Base-by-base conservation (phyloP, 2,113 vertebrate genomes). In the Menidia beryllina region DNA sequence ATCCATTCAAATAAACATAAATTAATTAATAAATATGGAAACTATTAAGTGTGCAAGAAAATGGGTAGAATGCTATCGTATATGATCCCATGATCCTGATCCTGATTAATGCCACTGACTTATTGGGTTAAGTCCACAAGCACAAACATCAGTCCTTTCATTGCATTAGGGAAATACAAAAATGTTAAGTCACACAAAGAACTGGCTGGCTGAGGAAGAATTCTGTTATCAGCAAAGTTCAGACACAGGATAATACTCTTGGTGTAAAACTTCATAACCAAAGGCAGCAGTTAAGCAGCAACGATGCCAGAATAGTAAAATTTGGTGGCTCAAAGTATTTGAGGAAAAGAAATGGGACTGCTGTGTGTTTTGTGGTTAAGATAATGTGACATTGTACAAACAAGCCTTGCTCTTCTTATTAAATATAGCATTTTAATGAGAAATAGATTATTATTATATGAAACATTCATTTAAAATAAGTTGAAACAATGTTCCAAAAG, bases 381-480 rank as follows among this genome's bases (percentile, higher is more conserved):
- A 55, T 38, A 19, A 51, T 63, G 36, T 43, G 14, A 80, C 77
- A 79, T 17, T 59, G 86, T 86, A 93, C 78, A 93, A 88, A 94
- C 74, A 88, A 86, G 85, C 83, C 82, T 81, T 77, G 82, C 85
- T 88, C 89, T 90, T 91, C 89, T 90, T 94, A 94, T 93, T 94
- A 94, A 94, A 94, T 94, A 94, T 94, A 94, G 91, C 90, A 85
- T 94, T 94, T 94, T 94, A 94, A 93, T 94, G 93, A 93, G 93
- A 94, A 94, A 94, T 93, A 91, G 92, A 94, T 89, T 93, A 93
- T 89, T 93, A 93, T 92, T 92, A 93, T 94, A 93, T 94, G 92
- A 93, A 93, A 94, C 93, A 94, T 94, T 94, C 93, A 94, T 93
- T 94, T 93, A 91, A 94, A 94, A 93, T 92, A 91, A 94, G 93